Conservation (phyloP, 2,888 invertebrate genomes). For the Mactromeris polynyma region DNA sequence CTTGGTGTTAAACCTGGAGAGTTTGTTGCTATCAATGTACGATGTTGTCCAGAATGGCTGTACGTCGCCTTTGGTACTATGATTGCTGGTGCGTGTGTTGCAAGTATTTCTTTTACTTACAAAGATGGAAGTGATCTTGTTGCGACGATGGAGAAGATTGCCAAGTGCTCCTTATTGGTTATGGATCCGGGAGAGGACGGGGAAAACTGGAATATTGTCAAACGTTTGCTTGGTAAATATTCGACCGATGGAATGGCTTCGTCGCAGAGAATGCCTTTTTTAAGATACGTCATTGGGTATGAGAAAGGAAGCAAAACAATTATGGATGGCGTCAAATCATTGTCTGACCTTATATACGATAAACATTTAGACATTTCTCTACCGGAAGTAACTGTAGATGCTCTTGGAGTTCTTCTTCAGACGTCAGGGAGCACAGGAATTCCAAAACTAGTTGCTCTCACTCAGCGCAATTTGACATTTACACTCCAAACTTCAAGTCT, state of each 20-base stretch:
- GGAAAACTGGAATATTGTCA: slow-evolving; percentile 38
- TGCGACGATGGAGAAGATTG: slow-evolving; percentile 37
- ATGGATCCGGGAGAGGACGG: slow-evolving; percentile 43
- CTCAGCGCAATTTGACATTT: background rate
- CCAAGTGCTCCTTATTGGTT: slow-evolving; percentile 33
- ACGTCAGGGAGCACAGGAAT: slow-evolving; percentile 51
- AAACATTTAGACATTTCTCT: background rate
- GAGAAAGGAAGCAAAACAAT: background rate
- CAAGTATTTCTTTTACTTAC: slow-evolving; percentile 38
- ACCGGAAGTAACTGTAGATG: slow-evolving; percentile 13
- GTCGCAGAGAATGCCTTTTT: slow-evolving; percentile 23
- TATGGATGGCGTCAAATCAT: background rate
- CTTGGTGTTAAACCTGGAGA: slow-evolving; percentile 30
- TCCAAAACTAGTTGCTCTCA: slow-evolving; percentile 37
- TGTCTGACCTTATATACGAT: background rate
- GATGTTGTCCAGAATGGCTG: slow-evolving; percentile 40
- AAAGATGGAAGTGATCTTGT: slow-evolving; percentile 45
- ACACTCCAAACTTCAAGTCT: too few species aligned
- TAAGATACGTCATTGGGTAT: slow-evolving; percentile 15
- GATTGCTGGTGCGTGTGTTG: slow-evolving; percentile 28
- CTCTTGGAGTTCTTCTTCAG: slow-evolving; percentile 19
- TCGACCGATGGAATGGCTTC: slow-evolving; percentile 16
- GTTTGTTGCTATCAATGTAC: slow-evolving; percentile 21
- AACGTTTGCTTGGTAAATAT: slow-evolving; percentile 10
- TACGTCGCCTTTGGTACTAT: slow-evolving; percentile 31